phyloP scores from a whole-genome alignment of 1,140 invertebrate genomes.

The Lanistes nyassanus region DNA sequence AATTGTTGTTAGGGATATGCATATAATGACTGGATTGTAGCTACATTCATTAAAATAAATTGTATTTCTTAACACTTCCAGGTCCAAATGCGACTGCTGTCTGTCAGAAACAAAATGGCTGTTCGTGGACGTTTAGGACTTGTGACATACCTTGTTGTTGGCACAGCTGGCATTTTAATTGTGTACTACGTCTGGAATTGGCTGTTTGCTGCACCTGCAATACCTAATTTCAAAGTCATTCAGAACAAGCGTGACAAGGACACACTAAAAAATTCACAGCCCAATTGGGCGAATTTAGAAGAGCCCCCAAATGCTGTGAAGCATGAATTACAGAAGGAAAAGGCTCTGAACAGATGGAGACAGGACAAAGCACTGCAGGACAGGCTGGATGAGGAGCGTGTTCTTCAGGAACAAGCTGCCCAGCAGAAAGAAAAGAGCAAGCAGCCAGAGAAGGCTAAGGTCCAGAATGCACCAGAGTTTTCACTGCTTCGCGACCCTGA shows the following conservation, averaged over 20 bases:
- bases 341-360: neutral
- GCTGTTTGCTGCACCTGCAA: neutral
- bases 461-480: neutral
- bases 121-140: constrained; percentile 14
- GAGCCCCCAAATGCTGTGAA: neutral
- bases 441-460: neutral
- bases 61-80: too few species aligned
- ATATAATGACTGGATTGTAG: too few species aligned
- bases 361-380: constrained; percentile 16
- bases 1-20: too few species aligned
- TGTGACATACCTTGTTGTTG: constrained; percentile 2
- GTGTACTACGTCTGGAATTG: constrained; percentile 16
- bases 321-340: neutral
- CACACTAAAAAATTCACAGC: too few species aligned
- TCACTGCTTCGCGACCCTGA: neutral
- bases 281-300: too few species aligned
- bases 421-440: neutral
- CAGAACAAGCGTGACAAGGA: too few species aligned
- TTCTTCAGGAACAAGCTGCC: constrained; percentile 12
- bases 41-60: too few species aligned
- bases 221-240: too few species aligned
- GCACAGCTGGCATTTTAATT: neutral
- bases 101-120: constrained; percentile 7
- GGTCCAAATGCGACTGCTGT: too few species aligned
- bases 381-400: constrained; percentile 5